Conservation (phyloP, 2,888 invertebrate genomes). For the Chrysolina americana region DNA sequence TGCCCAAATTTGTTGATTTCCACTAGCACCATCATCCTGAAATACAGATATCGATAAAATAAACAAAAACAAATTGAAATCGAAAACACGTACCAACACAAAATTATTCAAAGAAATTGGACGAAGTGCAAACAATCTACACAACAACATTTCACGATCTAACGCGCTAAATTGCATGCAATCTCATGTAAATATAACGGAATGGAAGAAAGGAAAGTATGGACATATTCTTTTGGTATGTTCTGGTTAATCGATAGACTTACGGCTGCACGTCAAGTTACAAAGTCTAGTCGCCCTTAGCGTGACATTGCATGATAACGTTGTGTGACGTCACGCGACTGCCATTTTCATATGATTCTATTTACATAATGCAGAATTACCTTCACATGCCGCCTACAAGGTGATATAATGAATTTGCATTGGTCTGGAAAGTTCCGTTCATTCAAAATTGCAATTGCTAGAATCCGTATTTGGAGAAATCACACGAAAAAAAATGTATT, state of each 20-base stretch:
- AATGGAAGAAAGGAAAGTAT: slow-evolving; percentile 35
- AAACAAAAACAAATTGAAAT: slow-evolving; percentile 3
- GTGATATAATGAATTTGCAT: not conserved
- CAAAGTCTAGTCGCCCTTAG: slow-evolving; percentile 52
- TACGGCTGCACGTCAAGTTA: slow-evolving; percentile 32
- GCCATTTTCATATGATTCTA: slow-evolving; percentile 9
- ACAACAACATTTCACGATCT: slow-evolving; percentile 65
- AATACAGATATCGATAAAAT: slow-evolving; percentile 37
- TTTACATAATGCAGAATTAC: slow-evolving; percentile 10
- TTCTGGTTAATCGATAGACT: slow-evolving; percentile 54
- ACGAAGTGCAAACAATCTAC: slow-evolving; percentile 67
- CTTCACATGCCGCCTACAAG: slow-evolving; percentile 12
- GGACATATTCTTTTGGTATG: slow-evolving; percentile 33
- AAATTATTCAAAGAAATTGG: slow-evolving; percentile 65
- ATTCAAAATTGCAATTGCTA: not conserved
- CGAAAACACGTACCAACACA: slow-evolving; percentile 61
- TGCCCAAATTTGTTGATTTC: slow-evolving; percentile 62
- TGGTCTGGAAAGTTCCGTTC: not conserved
- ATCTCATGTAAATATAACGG: slow-evolving; percentile 37
- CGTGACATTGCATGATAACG: slow-evolving; percentile 66
- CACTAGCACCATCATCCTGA: slow-evolving; percentile 61
- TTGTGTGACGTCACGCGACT: slow-evolving; percentile 53
- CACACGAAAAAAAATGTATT: not conserved
- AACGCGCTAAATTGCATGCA: slow-evolving; percentile 32
- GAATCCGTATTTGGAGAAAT: not conserved